Evolutionary conservation across 2,797 vertebrate genomes (phyloP).

Genomic region (Calcarius lapponicus): DNA sequence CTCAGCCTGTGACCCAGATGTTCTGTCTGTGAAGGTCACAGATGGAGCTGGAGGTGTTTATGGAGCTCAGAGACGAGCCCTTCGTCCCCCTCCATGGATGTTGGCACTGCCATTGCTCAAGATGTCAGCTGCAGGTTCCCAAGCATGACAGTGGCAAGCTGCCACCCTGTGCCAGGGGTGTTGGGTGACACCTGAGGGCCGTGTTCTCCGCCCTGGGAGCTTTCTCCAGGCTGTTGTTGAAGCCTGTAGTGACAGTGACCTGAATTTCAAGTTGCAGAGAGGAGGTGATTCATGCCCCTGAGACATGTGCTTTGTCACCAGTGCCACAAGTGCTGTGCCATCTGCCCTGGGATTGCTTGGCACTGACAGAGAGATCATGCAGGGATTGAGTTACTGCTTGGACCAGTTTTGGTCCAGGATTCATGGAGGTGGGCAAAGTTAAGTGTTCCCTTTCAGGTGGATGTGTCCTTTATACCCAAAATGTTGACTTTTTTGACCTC

Average conservation of each 20-base stretch:
- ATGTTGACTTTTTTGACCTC: not conserved
- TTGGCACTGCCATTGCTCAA: not conserved
- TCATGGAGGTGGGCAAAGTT: not conserved
- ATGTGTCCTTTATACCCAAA: not conserved
- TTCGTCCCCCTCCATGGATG: accelerated
- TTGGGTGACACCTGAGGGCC: not conserved
- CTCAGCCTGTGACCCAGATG: not conserved
- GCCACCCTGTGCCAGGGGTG: not conserved
- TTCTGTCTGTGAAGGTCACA: not conserved
- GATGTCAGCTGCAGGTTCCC: not conserved
- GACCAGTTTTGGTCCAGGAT: not conserved
- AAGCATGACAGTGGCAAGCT: not conserved
- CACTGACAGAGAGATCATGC: not conserved
- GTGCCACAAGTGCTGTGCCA: not conserved
- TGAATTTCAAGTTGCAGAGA: not conserved
- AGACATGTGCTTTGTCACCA: not conserved
- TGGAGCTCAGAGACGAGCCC: not conserved
- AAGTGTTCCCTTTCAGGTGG: not conserved
- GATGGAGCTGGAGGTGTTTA: not conserved
- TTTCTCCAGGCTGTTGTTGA: not conserved
- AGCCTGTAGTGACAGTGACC: not conserved
- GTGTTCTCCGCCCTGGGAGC: not conserved
- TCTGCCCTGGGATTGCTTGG: not conserved
- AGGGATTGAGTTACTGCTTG: not conserved
- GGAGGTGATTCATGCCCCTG: not conserved